Evolutionary conservation across 2,888 invertebrate species (phyloP).

Genomic region (Siphonodentalium dalli): DNA sequence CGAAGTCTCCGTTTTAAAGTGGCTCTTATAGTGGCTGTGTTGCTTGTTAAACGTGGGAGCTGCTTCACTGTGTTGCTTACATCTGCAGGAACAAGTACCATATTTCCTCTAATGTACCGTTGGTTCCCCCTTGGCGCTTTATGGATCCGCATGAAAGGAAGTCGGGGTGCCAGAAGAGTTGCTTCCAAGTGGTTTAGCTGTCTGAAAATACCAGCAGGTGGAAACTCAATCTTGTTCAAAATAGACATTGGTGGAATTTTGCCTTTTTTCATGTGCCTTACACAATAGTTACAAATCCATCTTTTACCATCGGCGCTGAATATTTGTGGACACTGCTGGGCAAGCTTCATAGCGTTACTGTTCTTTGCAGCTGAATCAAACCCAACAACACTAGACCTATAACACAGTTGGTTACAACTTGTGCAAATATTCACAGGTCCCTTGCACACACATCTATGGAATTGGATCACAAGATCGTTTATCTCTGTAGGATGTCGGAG

Average conservation of each 20-base stretch:
- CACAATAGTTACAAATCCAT: constrained; percentile 31
- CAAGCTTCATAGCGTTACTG: too few species aligned
- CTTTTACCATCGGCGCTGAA: too few species aligned
- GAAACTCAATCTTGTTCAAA: constrained; percentile 24
- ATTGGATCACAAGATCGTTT: too few species aligned
- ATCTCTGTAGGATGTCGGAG: too few species aligned
- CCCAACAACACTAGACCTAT: too few species aligned
- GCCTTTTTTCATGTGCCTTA: constrained; percentile 16
- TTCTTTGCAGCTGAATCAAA: too few species aligned
- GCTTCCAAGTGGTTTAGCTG: constrained; percentile 25
- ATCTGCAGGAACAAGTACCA: constrained; percentile 30
- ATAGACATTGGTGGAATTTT: constrained; percentile 27
- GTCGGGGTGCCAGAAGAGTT: constrained; percentile 14
- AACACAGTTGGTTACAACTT: too few species aligned
- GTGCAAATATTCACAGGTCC: too few species aligned
- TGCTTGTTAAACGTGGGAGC: constrained; percentile 15
- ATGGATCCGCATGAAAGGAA: constrained; percentile 29
- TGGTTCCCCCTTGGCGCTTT: constrained; percentile 25
- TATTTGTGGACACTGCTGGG: too few species aligned
- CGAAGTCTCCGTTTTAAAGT: constrained; percentile 24
- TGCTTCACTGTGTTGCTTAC: constrained; percentile 22
- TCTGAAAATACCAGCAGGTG: constrained; percentile 3
- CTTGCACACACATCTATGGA: too few species aligned
- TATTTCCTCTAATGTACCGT: constrained; percentile 21
- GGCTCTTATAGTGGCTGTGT: constrained; percentile 24